Base-by-base conservation (phyloP, 2,888 invertebrate genomes). In the Parnassius smintheus region DNA sequence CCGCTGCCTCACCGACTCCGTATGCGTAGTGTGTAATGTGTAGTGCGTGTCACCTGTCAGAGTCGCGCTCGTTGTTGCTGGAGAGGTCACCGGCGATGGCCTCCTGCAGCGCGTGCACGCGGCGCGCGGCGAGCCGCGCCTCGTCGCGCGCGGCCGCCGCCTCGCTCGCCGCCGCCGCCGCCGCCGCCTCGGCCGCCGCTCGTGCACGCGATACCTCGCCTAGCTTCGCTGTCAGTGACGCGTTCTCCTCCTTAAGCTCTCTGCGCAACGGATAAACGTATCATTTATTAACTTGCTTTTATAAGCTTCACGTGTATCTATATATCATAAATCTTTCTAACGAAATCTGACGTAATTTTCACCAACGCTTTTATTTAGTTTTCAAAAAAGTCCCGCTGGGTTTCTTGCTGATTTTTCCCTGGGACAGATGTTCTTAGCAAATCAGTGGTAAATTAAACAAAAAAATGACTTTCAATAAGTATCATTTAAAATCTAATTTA, bases 31-130 rank as follows among this genome's bases (percentile, higher is more conserved):
- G 7, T 35, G 35, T 35, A 35, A 1, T 35, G 35, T 35, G 4
- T 35, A 35, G 35, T 35, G 35, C 35, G 35, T 35, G 44, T 13
- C 13, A 94, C 94, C 94, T 95, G 74, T 95, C 95, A 25, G 86
- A 83, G 57, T 87, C 88, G 64, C 85, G 68, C 10, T 94, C 94
- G 49, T 93, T 94, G 2, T 94, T 94, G 69, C 94, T 95, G 73
- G 94, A 95, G 62, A 96, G 93, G 75, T 96, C 97, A 0, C 96
- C 98, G 71, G 98, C 97, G 82, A 98, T 96, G 66, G 98, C 98
- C 76, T 96, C 95, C 81, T 98, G 98, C 68, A 99, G 91, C 78
- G 98, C 98, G 55, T 97, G 95, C 72, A 98, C 98, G 66, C 98
- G 93, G 68, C 98, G 95, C 64, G 98, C 93, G 4, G 98, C 98